Evolutionary conservation across 1,140 invertebrate genomes (phyloP).

Genomic region (Laupala kohalensis): DNA sequence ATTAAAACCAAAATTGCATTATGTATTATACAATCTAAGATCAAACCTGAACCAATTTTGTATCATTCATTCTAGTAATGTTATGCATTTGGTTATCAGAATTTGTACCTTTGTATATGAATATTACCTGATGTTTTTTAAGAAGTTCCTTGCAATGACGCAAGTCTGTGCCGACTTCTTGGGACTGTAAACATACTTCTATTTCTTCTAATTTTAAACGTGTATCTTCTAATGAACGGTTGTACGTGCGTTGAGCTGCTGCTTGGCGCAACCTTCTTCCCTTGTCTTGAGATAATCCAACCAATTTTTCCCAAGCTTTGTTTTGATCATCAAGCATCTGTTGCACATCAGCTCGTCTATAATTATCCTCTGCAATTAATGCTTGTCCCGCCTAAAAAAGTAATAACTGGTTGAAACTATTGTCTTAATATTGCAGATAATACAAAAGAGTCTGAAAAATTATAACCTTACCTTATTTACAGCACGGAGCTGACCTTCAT

Average conservation of each 20-base stretch:
- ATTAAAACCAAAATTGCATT: background rate
- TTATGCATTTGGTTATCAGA: too few relatives aligned
- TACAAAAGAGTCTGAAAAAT: too few relatives aligned
- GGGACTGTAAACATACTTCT: slow-evolving; percentile 55
- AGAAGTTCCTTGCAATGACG: slow-evolving; percentile 77
- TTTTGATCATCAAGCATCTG: slow-evolving; percentile 52
- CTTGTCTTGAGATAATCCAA: slow-evolving; percentile 63
- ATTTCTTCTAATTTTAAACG: slow-evolving; percentile 69
- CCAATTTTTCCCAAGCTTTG: slow-evolving; percentile 55
- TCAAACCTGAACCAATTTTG: background rate
- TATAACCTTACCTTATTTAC: slow-evolving; percentile 52
- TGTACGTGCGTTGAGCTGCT: slow-evolving; percentile 64
- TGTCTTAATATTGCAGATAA: too few relatives aligned
- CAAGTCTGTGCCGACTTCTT: slow-evolving; percentile 70
- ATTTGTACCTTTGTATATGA: background rate
- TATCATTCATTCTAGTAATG: background rate
- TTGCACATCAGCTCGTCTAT: slow-evolving; percentile 50
- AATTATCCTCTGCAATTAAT: slow-evolving; percentile 55
- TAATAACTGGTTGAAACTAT: background rate
- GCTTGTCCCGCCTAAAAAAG: slow-evolving; percentile 41
- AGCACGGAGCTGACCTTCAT: slow-evolving; percentile 72
- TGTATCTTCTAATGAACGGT: slow-evolving; percentile 62
- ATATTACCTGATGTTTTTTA: slow-evolving; percentile 60
- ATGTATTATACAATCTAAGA: background rate
- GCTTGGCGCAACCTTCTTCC: slow-evolving; percentile 68